Evolutionary conservation across 2,888 invertebrate genomes (phyloP), one percentile per base, ranked within the genome.

Genomic region (Tiliacea citrago): DNA sequence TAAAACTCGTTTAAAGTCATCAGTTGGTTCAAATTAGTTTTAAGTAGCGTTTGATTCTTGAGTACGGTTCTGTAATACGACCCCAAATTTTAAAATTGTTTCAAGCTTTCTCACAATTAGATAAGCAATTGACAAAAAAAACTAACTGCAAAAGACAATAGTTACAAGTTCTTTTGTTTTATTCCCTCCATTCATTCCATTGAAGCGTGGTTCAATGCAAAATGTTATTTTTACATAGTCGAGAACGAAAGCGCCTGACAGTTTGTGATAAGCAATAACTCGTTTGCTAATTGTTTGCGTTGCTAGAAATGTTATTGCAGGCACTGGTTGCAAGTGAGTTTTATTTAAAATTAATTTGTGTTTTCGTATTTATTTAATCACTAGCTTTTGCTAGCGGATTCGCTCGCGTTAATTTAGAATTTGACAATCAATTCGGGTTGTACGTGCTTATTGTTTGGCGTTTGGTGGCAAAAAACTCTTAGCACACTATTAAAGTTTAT

Each of bases 201-300:
- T 83, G 69, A 79, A 79, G 79, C 63, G 71, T 75, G 73, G 39
- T 81, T 77, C 79, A 79, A 82, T 70, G 80, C 73, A 77, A 73
- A 79, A 78, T 79, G 62, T 70, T 76, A 81, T 87, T 87, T 86
- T 88, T 83, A 75, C 73, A 77, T 55, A 74, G 77, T 71, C 39
- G 55, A 73, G 65, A 81, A 79, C 58, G 73, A 84, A 76, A 88
- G 87, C 91, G 92, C 93, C 93, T 93, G 93, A 76, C 88, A 81
- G 73, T 73, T 72, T 60, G 72, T 83, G 93, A 93, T 93, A 93
- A 90, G 91, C 90, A 90, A 90, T 77, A 75, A 68, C 72, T 67
- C 68, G 66, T 83, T 81, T 84, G 73, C 81, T 88, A 88, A 89
- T 89, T 90, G 88, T 85, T 82, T 79, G 73, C 69, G 79, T 83